These are phyloP conservation scores for Steinernema carpocapsae DNA, from an alignment of 2,888 invertebrate genomes.

Conservation along the genomic window DNA sequence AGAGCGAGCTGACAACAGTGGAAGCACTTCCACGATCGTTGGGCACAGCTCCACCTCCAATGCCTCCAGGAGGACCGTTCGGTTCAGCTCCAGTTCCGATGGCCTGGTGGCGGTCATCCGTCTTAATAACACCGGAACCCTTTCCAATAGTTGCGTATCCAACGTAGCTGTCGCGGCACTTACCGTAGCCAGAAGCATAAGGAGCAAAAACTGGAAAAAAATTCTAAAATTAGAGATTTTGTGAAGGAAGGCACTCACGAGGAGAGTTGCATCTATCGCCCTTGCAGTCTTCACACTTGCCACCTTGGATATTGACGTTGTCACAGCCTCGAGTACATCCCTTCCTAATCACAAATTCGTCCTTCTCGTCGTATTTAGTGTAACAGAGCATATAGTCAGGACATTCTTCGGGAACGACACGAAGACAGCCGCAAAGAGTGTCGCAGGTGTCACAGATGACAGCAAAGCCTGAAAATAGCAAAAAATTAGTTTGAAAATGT, in stretches of 20 bases:
- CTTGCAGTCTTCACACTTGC: not conserved
- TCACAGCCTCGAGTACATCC: not conserved
- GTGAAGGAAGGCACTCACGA: not conserved
- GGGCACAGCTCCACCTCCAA: not conserved
- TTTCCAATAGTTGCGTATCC: not conserved
- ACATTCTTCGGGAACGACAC: not conserved
- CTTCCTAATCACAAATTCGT: not conserved
- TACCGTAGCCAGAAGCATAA: too few relatives aligned
- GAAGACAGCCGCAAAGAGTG: not conserved
- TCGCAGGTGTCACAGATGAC: not conserved
- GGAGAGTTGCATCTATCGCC: not conserved
- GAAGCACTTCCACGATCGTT: not conserved
- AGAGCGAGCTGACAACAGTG: not conserved
- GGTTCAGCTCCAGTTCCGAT: slow-evolving; percentile 4
- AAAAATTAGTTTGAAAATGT: not conserved
- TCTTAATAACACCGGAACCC: not conserved
- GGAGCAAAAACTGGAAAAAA: too few relatives aligned
- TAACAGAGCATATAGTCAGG: not conserved
- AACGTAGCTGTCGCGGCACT: not conserved
- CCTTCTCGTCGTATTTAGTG: not conserved
- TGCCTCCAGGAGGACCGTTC: not conserved
- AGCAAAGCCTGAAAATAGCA: not conserved
- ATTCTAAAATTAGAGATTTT: not conserved
- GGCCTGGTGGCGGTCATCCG: not conserved
- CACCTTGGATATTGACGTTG: not conserved